Conservation (phyloP, 1,140 invertebrate species). For the Listronotus bonariensis region DNA sequence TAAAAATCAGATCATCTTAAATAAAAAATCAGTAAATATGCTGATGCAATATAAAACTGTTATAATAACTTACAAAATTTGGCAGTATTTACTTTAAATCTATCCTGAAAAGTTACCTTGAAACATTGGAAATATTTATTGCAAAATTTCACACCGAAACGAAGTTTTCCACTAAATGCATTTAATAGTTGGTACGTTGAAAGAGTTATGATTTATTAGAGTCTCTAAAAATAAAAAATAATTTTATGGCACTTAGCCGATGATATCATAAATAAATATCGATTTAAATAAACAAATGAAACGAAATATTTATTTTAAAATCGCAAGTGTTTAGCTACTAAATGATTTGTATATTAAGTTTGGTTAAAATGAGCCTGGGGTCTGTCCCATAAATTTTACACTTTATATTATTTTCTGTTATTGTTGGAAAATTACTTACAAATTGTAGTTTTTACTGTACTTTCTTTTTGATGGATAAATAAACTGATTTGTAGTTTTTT, state of each 20-base stretch:
- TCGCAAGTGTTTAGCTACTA: slow-evolving; percentile 36
- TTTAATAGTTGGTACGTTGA: slow-evolving; percentile 11
- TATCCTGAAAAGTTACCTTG: no score
- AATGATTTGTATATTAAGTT: slow-evolving; percentile 39
- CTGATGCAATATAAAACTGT: no score
- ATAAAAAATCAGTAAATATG: no score
- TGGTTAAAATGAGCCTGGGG: slow-evolving; percentile 31
- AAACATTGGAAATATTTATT: no score
- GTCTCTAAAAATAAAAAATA: slow-evolving; percentile 27
- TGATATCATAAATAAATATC: slow-evolving; percentile 32
- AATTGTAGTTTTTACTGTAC: not conserved
- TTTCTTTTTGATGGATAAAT: no score
- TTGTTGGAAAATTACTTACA: slow-evolving; percentile 21
- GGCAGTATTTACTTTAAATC: no score
- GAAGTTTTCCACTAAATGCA: not conserved
- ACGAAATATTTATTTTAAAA: slow-evolving; percentile 35
- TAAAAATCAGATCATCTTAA: no score
- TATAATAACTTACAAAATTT: no score
- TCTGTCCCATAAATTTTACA: slow-evolving; percentile 34
- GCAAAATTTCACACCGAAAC: no score
- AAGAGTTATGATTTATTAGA: slow-evolving; percentile 30
- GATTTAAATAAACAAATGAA: slow-evolving; percentile 26
- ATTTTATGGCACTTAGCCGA: slow-evolving; percentile 30
- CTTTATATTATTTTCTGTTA: slow-evolving; percentile 35
- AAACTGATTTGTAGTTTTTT: no score